Percentiles rank a stretch among this genome's conserved stretches.
These are phyloP conservation scores for Ptilonorhynchus violaceus DNA, from an alignment of 2,113 vertebrate genomes.

Conservation along the genomic window DNA sequence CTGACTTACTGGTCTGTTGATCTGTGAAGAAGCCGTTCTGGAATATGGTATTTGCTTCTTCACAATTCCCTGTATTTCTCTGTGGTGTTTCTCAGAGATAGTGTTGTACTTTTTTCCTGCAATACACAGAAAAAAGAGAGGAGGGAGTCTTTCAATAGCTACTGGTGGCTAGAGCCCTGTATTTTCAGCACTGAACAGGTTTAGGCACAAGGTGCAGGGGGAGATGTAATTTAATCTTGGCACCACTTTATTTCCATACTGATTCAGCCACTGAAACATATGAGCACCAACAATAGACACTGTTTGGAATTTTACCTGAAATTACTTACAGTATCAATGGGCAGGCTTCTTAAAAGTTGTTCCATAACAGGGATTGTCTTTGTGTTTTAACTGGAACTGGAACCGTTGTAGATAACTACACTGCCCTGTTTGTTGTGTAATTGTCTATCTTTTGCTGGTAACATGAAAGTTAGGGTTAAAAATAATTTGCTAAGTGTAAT, in stretches of 20 bases:
- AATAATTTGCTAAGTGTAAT: neutral
- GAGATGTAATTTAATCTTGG: neutral
- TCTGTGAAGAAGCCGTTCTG: neutral
- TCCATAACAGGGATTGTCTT: neutral
- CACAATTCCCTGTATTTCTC: neutral
- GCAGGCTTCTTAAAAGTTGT: neutral
- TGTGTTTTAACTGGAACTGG: neutral
- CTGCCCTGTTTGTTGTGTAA: neutral
- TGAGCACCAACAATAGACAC: neutral
- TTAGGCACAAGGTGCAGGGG: neutral
- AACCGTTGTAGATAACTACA: neutral
- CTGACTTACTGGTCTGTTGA: neutral
- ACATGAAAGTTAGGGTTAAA: neutral
- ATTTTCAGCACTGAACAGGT: neutral
- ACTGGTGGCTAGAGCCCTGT: neutral
- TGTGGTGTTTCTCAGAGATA: neutral
- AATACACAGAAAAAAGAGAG: neutral
- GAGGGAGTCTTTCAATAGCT: neutral
- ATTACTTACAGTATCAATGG: neutral
- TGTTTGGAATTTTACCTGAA: constrained; percentile 9
- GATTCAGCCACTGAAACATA: constrained; percentile 1
- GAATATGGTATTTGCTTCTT: neutral
- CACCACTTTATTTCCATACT: neutral
- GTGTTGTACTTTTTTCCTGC: neutral
- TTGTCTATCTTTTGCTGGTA: neutral